Percentiles rank a stretch among this genome's conserved stretches.
Conservation (phyloP, 2,888 invertebrate genomes). For the Mesodorylaimus sp. region DNA sequence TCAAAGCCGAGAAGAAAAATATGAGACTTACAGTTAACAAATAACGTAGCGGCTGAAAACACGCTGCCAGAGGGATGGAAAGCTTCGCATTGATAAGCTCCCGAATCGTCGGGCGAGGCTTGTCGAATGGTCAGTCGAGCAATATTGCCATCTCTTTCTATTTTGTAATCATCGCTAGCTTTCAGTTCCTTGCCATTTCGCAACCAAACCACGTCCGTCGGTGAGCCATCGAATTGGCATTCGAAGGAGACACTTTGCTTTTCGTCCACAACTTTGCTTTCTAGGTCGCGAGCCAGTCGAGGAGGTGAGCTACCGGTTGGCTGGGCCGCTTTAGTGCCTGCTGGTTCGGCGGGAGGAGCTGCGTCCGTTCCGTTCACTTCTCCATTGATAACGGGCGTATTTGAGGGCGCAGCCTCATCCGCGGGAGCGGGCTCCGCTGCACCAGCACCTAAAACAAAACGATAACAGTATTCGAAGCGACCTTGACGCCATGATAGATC, state of each 20-base stretch:
- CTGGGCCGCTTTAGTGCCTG: too few relatives aligned
- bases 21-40: constrained; percentile 47
- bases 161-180: constrained; percentile 85
- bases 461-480: too few relatives aligned
- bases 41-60: constrained; percentile 62
- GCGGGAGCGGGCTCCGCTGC: too few relatives aligned
- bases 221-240: constrained; percentile 45
- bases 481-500: too few relatives aligned
- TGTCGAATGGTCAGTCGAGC: constrained; percentile 76
- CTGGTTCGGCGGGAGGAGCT: not conserved
- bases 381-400: too few relatives aligned
- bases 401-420: constrained; percentile 1
- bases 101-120: constrained; percentile 84
- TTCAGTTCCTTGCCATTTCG: constrained; percentile 93
- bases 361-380: too few relatives aligned
- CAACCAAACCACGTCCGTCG: constrained; percentile 82
- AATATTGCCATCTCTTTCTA: constrained; percentile 69
- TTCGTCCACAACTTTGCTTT: constrained; percentile 46
- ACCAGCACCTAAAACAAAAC: too few relatives aligned
- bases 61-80: constrained; percentile 57
- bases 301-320: too few relatives aligned
- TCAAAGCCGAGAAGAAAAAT: too few relatives aligned
- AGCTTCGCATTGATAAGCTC: constrained; percentile 85
- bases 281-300: constrained; percentile 6
- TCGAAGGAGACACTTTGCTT: constrained; percentile 45